Base-by-base conservation (phyloP, 2,888 invertebrate genomes). In the Chouioia cunea region DNA sequence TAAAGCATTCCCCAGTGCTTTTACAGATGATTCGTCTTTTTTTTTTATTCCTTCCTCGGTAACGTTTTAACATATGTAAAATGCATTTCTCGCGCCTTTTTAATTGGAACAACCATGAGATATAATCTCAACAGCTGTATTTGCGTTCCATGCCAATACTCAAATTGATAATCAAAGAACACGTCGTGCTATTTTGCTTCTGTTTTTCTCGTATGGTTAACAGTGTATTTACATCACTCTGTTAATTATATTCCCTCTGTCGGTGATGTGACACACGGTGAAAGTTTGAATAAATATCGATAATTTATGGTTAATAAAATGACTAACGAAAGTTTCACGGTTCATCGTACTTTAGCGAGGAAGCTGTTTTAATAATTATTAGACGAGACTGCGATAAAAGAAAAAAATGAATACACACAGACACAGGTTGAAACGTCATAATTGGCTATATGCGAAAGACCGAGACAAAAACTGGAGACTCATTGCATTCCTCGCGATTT, bases 71-170 rank as follows among this genome's bases (percentile, higher is more conserved):
- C 65, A 65, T 58, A 22, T 65, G 58, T 65, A 65, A 65, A 48
- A 47, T 56, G 6, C 36, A 18, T 56, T 65, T 65, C 50, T 56
- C 50, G 50, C 56, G 60, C 48, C 47, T 53, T 44, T 50, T 27
- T 62, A 65, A 70, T 65, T 65, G 65, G 70, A 57, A 60, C 65
- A 56, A 48, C n/a, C 27, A 20, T 43, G 20, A 22, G 63, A 52
- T n/a, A 10, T 36, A 36, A 36, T 36, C 36, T 6, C n/a, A n/a
- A n/a, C n/a, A n/a, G n/a, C n/a, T n/a, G n/a, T n/a, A n/a, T n/a
- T n/a, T n/a, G n/a, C n/a, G n/a, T n/a, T n/a, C n/a, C n/a, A n/a
- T n/a, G n/a, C n/a, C n/a, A n/a, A n/a, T n/a, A n/a, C n/a, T n/a
- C n/a, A n/a, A n/a, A n/a, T n/a, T n/a, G n/a, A n/a, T n/a, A n/a